Evolutionary conservation across 1,140 invertebrate species (phyloP), one percentile per base, ranked within the genome.

Genomic region (Anthonomus grandis): DNA sequence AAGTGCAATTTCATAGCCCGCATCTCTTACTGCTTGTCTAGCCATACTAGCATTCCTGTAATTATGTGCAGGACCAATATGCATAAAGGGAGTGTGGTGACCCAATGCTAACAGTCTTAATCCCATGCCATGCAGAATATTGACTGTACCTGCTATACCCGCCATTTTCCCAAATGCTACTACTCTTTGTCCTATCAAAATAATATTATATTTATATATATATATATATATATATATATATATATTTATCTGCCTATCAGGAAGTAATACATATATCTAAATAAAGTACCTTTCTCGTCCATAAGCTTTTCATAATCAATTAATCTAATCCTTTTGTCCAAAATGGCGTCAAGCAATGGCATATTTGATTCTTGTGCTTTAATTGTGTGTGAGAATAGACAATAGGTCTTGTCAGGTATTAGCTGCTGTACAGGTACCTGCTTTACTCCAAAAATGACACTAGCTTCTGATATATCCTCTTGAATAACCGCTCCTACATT

Each of bases 101-200:
- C 97, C 97, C 3, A 99, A 72, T 0, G 97, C 97, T 24, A 99
- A 73, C 0, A 99, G 78, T 37, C 97, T 78, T 1, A 99, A 78
- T 2, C 97, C 97, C 9, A 99, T 75, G 2, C 97, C 97, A 70
- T 99, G 96, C 1, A 99, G 78, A 62, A 99, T 98, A 70, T 99
- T 98, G 21, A 99, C 91, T 88, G 97, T 98, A 2, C 97, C 97
- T 15, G 96, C 94, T 2, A 99, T 93, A 2, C 97, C 95, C 0
- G 97, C 97, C 76, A 97, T 99, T 74, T 97, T 98, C 0, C 97
- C 97, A 78, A 99, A 99, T 2, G 97, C 97, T 4, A 99, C 97
- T 10, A 97, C 85, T 17, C 97, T 76, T 46, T 94, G 87, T 5
- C 55, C 55, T 57, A n/a, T n/a, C n/a, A 22, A 47, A 53, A 53